Conservation (phyloP, 2,888 invertebrate genomes). For the Leptinotarsa rubiginosa region DNA sequence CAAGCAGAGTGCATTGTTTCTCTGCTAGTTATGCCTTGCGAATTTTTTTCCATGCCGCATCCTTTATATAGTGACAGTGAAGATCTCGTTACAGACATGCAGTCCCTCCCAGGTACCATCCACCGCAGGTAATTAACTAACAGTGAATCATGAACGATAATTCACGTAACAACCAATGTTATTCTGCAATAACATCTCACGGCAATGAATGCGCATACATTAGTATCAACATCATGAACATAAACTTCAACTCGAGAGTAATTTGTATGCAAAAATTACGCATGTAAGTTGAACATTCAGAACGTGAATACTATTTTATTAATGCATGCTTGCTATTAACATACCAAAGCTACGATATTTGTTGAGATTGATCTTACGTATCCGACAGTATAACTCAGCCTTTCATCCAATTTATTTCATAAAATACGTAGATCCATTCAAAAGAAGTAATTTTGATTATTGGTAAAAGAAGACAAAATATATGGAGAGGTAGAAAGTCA, state of each 20-base stretch:
- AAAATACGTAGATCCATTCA: no score
- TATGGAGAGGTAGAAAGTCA: no score
- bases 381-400: neutral
- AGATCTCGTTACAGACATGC: no score
- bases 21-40: no score
- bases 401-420: neutral
- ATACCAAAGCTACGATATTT: conserved; percentile 24
- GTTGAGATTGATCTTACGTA: conserved; percentile 11
- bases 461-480: no score
- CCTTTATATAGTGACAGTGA: no score
- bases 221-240: conserved; percentile 13
- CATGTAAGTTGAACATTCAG: conserved; percentile 20
- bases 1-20: no score
- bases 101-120: no score
- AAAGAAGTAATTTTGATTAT: no score
- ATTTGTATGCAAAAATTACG: conserved; percentile 28
- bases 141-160: neutral
- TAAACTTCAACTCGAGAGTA: conserved; percentile 10
- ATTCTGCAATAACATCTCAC: neutral
- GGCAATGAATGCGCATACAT: conserved; percentile 11
- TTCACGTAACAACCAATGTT: conserved; percentile 27
- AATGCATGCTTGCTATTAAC: conserved; percentile 22
- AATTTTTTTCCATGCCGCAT: no score
- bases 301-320: conserved; percentile 12
- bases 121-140: neutral